A percentile compares a stretch with the other conserved stretches of the same genome.
These are phyloP conservation scores for Silurus glanis DNA, from an alignment of 2,113 vertebrate species.

Conservation along the genomic window DNA sequence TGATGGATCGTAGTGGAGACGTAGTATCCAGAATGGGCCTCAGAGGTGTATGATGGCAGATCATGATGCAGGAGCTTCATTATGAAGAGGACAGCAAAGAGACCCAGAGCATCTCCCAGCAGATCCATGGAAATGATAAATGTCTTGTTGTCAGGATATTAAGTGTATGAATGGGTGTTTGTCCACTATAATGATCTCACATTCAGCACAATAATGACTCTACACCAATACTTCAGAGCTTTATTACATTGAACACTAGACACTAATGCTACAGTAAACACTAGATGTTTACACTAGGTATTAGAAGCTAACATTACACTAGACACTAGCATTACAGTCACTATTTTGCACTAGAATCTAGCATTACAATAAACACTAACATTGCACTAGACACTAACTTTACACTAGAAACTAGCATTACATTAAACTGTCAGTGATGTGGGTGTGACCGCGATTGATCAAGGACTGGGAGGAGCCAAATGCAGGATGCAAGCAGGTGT, in stretches of 20 bases:
- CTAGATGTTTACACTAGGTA: no score
- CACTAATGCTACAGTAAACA: no score
- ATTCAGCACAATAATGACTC: not conserved
- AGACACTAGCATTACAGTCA: no score
- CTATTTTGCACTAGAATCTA: no score
- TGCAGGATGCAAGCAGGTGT: no score
- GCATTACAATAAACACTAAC: no score
- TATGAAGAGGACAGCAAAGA: not conserved
- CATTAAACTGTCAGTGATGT: no score
- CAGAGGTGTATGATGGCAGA: conserved; percentile 11
- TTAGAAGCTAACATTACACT: no score
- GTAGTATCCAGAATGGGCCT: conserved; percentile 6
- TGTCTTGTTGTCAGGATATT: not conserved
- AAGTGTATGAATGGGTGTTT: not conserved
- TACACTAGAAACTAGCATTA: no score
- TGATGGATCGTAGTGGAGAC: conserved; percentile 9
- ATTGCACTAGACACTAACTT: no score
- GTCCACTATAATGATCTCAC: not conserved
- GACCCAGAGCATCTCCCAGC: not conserved
- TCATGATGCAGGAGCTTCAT: conserved; percentile 38
- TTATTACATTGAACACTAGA: not conserved
- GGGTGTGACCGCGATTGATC: no score
- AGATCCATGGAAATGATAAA: conserved; percentile 5
- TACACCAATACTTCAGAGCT: not conserved
- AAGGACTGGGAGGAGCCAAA: no score